These are phyloP conservation scores for Miniopterus natalensis DNA, from an alignment of 2,113 vertebrate species.

Conservation along the genomic window DNA sequence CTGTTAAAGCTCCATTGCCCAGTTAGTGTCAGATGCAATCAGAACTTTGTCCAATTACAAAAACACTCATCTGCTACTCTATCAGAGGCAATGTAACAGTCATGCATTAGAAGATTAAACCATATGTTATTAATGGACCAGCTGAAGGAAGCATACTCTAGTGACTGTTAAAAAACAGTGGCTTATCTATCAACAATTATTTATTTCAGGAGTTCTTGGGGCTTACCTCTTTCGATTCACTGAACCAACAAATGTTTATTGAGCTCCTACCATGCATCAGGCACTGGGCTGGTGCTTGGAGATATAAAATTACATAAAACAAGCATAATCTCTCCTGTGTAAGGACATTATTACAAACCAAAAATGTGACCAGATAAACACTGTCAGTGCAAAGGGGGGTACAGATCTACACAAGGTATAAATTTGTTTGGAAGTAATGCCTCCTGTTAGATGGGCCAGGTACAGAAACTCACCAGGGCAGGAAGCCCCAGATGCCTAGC, in stretches of 20 bases:
- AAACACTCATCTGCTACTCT: background rate
- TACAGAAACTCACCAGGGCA: no score
- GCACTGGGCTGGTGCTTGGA: background rate
- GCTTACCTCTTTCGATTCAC: background rate
- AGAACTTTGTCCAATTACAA: slow-evolving; percentile 14
- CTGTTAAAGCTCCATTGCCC: background rate
- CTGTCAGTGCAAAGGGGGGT: background rate
- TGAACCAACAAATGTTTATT: slow-evolving; percentile 40
- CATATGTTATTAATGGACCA: background rate
- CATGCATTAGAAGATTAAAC: slow-evolving; percentile 42
- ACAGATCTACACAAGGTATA: background rate
- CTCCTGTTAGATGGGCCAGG: background rate
- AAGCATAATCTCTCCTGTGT: background rate
- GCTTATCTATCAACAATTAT: background rate
- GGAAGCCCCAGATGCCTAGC: no score
- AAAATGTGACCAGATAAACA: background rate
- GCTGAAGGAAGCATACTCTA: background rate
- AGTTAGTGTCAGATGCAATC: background rate
- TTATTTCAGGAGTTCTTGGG: background rate
- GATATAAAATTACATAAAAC: slow-evolving; percentile 48
- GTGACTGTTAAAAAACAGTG: background rate
- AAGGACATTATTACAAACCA: background rate
- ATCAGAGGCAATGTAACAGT: background rate
- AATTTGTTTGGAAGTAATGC: background rate
- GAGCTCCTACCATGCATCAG: background rate